phyloP scores from a whole-genome alignment of 2,888 invertebrate genomes.

The Nesidiocoris tenuis region DNA sequence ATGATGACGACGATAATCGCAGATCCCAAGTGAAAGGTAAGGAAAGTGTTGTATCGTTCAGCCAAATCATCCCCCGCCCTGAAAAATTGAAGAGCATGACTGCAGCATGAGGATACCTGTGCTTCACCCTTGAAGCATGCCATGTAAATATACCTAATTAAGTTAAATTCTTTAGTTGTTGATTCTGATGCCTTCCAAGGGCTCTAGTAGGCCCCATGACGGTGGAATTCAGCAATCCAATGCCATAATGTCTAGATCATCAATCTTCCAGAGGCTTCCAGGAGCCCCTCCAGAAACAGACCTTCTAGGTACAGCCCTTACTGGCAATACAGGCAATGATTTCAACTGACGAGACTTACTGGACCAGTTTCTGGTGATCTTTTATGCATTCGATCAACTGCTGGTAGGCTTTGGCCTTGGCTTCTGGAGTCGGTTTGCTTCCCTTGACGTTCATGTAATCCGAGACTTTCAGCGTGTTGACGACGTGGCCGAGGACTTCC shows the following conservation, averaged over 20 bases:
- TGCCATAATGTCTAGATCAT: too few relatives aligned
- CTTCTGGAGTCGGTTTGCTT: neutral
- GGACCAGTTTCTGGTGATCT: slow-evolving; percentile 12
- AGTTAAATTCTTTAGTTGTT: too few relatives aligned
- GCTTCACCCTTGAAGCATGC: too few relatives aligned
- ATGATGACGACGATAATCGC: slow-evolving; percentile 15
- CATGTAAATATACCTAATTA: too few relatives aligned
- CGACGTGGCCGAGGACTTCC: slow-evolving; percentile 8
- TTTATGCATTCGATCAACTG: slow-evolving; percentile 15
- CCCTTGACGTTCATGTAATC: neutral
- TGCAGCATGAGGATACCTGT: neutral
- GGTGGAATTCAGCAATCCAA: too few relatives aligned
- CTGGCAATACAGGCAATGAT: too few relatives aligned
- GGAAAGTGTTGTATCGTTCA: slow-evolving; percentile 18
- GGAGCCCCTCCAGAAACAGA: too few relatives aligned
- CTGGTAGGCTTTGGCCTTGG: slow-evolving; percentile 11
- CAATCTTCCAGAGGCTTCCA: too few relatives aligned
- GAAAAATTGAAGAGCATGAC: neutral
- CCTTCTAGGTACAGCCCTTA: too few relatives aligned
- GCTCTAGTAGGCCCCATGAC: too few relatives aligned
- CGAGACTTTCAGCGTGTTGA: slow-evolving; percentile 4
- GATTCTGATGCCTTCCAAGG: too few relatives aligned
- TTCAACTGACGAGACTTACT: too few relatives aligned
- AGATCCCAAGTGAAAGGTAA: slow-evolving; percentile 18
- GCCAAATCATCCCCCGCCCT: slow-evolving; percentile 26